Conservation (phyloP, 2,113 vertebrate genomes). For the Sisor rabdophorus region DNA sequence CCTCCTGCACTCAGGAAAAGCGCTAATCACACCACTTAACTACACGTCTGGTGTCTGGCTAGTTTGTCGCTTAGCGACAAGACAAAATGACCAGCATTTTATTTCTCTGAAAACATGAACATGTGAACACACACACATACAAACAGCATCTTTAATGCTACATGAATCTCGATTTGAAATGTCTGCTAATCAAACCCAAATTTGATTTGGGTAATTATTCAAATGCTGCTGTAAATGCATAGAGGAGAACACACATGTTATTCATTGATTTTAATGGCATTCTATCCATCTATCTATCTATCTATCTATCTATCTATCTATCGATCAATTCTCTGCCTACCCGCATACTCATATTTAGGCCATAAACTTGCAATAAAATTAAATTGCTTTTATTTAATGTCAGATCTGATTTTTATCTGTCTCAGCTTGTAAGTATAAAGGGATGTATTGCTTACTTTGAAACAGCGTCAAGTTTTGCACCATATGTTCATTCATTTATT, state of each 20-base stretch:
- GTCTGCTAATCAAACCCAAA: slow-evolving; percentile 43
- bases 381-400: not conserved
- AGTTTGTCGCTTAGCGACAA: slow-evolving; percentile 15
- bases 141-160: not conserved
- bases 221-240: slow-evolving; percentile 41
- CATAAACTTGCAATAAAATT: no score
- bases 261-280: slow-evolving; percentile 11
- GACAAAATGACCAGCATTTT: not conserved
- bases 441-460: no score
- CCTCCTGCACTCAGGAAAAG: not conserved
- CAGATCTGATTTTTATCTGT: not conserved
- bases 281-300: not conserved
- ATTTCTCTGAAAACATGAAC: not conserved
- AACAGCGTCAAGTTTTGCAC: not conserved
- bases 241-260: slow-evolving; percentile 29
- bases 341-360: no score
- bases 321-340: no score
- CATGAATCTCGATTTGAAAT: slow-evolving; percentile 30
- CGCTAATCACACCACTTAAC: slow-evolving; percentile 16
- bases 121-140: not conserved
- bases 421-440: not conserved
- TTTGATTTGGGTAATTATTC: slow-evolving; percentile 45
- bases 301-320: no score
- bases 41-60: not conserved
- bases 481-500: not conserved